Conservation (phyloP, 2,888 invertebrate genomes). For the Epirrhoe alternata region DNA sequence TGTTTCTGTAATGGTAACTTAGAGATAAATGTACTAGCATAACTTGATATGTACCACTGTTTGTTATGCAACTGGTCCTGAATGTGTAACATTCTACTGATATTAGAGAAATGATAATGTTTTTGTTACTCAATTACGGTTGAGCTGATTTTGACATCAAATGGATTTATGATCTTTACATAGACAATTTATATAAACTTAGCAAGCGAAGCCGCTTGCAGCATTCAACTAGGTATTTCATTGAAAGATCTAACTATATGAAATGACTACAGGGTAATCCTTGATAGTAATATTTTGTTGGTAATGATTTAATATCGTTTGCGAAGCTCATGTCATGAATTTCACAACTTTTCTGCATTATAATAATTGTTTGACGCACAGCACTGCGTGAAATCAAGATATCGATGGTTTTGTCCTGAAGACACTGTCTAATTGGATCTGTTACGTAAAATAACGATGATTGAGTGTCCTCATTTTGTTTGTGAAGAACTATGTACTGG, state of each 20-base stretch:
- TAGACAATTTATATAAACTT: not conserved
- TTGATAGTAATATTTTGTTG: not conserved
- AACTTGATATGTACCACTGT: not conserved
- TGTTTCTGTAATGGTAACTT: not conserved
- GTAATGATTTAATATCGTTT: not conserved
- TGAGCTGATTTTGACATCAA: slow-evolving; percentile 1
- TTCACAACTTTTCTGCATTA: not conserved
- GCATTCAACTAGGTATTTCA: too few relatives aligned
- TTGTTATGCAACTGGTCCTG: slow-evolving; percentile 1
- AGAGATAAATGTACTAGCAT: not conserved
- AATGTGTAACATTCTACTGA: slow-evolving; percentile 2
- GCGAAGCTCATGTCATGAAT: too few relatives aligned
- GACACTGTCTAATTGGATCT: slow-evolving; percentile 36
- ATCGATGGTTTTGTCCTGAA: slow-evolving; percentile 29
- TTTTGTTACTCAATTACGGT: slow-evolving; percentile 4
- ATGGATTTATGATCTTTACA: not conserved
- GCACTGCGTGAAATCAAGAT: slow-evolving; percentile 32
- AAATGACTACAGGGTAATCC: not conserved
- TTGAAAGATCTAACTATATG: too few relatives aligned
- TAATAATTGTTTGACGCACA: slow-evolving; percentile 3
- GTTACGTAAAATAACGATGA: slow-evolving; percentile 29
- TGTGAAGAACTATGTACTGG: slow-evolving; percentile 37
- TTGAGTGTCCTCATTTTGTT: slow-evolving; percentile 19
- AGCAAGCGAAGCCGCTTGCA: not conserved
- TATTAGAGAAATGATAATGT: not conserved